A percentile compares a stretch with the other conserved stretches of the same genome.
Evolutionary conservation across 2,888 invertebrate genomes (phyloP).

Genomic region (Thymelicus sylvestris): DNA sequence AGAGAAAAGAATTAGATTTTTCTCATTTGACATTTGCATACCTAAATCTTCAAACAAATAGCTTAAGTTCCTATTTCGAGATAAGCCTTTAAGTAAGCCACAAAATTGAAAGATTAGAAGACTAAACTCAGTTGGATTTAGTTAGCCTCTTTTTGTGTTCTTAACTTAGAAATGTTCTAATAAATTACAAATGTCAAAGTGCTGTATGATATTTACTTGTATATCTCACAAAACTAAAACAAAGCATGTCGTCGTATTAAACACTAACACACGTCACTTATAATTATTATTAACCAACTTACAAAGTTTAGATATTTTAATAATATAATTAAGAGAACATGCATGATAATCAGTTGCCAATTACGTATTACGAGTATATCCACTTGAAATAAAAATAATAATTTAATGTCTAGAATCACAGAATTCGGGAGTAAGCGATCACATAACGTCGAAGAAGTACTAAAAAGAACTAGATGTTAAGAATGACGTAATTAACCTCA

Average conservation of each 20-base stretch:
- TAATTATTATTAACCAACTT: conserved; percentile 24
- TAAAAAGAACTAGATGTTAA: no score
- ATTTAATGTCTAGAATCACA: no score
- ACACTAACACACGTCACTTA: conserved; percentile 46
- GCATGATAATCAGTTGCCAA: no score
- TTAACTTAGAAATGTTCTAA: conserved; percentile 10
- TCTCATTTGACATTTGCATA: conserved; percentile 26
- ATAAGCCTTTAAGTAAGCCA: conserved; percentile 33
- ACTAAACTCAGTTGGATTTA: conserved; percentile 16
- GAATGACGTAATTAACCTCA: no score
- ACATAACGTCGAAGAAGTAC: no score
- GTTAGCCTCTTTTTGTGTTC: conserved; percentile 22
- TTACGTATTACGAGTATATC: no score
- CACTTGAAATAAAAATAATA: no score
- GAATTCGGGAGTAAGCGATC: no score
- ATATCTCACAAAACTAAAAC: conserved; percentile 9
- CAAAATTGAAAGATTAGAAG: conserved; percentile 35
- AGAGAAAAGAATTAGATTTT: conserved; percentile 1
- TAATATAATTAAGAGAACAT: no score
- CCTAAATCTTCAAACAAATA: conserved; percentile 22
- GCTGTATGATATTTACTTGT: no score
- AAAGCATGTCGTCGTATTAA: conserved; percentile 11
- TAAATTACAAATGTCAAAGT: not conserved
- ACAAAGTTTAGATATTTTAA: no score
- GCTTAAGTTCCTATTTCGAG: conserved; percentile 25